Percentiles rank a stretch among this genome's conserved stretches.
phyloP scores from a whole-genome alignment of 2,113 vertebrate species.

The Passerina amoena region DNA sequence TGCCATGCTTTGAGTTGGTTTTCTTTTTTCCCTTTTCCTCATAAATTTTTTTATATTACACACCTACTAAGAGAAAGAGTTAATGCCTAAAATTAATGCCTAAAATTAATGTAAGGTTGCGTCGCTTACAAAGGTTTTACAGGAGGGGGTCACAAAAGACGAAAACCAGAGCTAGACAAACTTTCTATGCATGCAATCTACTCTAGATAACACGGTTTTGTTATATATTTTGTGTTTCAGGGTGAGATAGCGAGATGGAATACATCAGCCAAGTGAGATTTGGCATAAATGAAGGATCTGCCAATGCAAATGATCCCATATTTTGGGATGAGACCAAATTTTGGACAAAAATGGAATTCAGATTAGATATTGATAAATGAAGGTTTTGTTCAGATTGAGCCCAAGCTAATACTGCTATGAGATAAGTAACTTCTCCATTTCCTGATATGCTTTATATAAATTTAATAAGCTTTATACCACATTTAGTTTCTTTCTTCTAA shows the following conservation, averaged over 20 bases:
- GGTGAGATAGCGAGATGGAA: neutral
- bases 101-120: neutral
- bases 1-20: neutral
- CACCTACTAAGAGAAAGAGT: neutral
- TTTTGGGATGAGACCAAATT: neutral
- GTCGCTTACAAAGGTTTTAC: neutral
- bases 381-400: neutral
- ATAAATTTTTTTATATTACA: neutral
- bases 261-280: neutral
- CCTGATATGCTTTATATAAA: neutral
- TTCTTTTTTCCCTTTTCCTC: neutral
- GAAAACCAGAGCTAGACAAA: neutral
- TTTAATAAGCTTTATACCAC: neutral
- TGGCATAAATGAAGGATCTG: neutral
- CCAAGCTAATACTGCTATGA: neutral
- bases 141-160: neutral
- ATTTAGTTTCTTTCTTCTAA: neutral
- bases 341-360: neutral
- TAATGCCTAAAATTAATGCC: neutral
- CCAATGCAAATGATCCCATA: neutral
- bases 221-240: neutral
- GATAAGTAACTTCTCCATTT: constrained; percentile 18
- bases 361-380: neutral
- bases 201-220: neutral
- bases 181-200: neutral